Evolutionary conservation across 2,797 vertebrate genomes (phyloP).

Genomic region (Antrozous pallidus): DNA sequence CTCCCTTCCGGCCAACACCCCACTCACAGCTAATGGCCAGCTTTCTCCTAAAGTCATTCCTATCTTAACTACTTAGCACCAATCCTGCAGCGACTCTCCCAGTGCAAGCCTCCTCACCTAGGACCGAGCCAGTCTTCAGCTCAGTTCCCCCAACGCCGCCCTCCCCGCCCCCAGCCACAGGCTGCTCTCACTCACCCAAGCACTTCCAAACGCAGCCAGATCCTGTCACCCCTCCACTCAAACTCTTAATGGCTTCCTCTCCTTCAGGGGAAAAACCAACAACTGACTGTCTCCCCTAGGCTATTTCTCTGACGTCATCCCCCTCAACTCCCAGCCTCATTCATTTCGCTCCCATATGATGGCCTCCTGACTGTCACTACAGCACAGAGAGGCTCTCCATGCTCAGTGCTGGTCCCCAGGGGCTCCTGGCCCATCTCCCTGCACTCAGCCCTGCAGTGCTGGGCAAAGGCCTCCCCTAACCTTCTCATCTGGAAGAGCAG

Average conservation of each 20-base stretch:
- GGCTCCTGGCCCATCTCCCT: fast-evolving
- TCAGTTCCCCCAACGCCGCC: not conserved
- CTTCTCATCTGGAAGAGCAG: not conserved
- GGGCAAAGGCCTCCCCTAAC: not conserved
- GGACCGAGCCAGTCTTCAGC: no score
- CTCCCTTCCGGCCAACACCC: no score
- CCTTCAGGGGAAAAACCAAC: not conserved
- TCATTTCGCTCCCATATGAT: fast-evolving
- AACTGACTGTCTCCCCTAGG: no score
- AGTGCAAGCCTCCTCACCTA: not conserved
- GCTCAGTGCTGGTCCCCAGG: not conserved
- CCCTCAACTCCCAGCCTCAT: not conserved
- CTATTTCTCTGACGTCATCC: not conserved
- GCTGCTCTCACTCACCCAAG: not conserved
- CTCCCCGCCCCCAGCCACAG: not conserved
- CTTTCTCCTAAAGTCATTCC: not conserved
- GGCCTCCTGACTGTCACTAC: no score
- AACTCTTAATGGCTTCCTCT: not conserved
- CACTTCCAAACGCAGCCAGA: not conserved
- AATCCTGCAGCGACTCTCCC: fast-evolving
- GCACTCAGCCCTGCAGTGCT: not conserved
- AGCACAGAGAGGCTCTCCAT: not conserved
- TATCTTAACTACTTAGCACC: not conserved
- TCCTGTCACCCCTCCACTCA: not conserved
- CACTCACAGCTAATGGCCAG: not conserved